These are phyloP conservation scores for Pseudolaguvia tuberculata DNA, from an alignment of 2,113 vertebrate genomes.

Conservation along the genomic window DNA sequence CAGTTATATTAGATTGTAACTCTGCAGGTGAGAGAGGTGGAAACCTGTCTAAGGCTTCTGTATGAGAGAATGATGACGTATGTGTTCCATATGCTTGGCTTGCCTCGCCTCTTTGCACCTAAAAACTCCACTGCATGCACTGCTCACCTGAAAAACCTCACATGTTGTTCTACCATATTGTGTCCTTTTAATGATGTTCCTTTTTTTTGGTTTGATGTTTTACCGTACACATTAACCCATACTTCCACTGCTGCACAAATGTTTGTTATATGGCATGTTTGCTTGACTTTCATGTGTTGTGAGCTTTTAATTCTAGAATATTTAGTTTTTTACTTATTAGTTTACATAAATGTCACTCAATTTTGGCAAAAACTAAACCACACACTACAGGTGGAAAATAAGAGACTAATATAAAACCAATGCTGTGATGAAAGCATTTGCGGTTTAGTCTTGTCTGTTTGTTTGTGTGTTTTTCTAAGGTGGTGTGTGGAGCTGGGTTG, in stretches of 20 bases:
- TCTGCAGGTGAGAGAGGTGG: slow-evolving; percentile 3
- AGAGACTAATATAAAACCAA: background rate
- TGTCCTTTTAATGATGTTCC: background rate
- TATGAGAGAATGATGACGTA: slow-evolving; percentile 11
- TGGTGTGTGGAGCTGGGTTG: slow-evolving; percentile 34
- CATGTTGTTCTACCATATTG: background rate
- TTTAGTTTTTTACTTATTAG: background rate
- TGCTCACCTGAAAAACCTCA: background rate
- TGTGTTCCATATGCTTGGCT: slow-evolving; percentile 49
- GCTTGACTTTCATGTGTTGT: background rate
- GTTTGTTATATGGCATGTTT: slow-evolving; percentile 1
- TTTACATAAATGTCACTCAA: background rate
- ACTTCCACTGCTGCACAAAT: slow-evolving; percentile 1
- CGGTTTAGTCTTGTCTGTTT: no score
- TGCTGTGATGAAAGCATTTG: background rate
- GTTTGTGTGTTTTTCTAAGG: slow-evolving; percentile 28
- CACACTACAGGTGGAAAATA: background rate
- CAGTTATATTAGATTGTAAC: background rate
- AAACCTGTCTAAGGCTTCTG: slow-evolving; percentile 50
- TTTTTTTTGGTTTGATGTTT: slow-evolving; percentile 3
- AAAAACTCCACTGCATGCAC: slow-evolving; percentile 12
- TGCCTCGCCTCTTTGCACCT: slow-evolving; percentile 41
- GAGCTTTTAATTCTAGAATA: background rate
- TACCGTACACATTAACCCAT: slow-evolving; percentile 24
- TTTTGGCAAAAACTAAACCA: slow-evolving; percentile 3